A percentile compares a stretch with the other conserved stretches of the same genome.
Conservation (phyloP, 1,140 invertebrate species). For the Vanessa atalanta region DNA sequence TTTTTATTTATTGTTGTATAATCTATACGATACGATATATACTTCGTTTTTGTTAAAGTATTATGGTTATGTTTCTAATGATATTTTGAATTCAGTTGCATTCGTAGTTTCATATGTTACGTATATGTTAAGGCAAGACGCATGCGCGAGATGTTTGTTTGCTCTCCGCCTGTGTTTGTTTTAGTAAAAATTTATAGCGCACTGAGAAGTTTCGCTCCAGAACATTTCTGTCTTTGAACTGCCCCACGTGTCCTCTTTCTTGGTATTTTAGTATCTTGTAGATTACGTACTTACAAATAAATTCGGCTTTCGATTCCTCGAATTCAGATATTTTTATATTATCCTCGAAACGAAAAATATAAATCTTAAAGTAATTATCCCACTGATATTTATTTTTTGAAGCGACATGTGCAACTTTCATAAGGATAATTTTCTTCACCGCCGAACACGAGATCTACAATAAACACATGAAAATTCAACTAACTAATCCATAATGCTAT, state of each 20-base stretch:
- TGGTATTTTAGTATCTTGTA: slow-evolving; percentile 32
- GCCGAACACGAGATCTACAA: too few relatives aligned
- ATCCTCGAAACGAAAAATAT: background rate
- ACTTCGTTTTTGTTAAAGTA: too few relatives aligned
- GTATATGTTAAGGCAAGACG: slow-evolving; percentile 22
- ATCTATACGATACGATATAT: too few relatives aligned
- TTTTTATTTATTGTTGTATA: too few relatives aligned
- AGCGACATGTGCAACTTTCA: too few relatives aligned
- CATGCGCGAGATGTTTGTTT: slow-evolving; percentile 61
- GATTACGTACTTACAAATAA: slow-evolving; percentile 21
- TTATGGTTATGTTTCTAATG: too few relatives aligned
- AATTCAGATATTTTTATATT: slow-evolving; percentile 3
- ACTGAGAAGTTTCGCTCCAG: slow-evolving; percentile 49
- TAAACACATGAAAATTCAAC: background rate
- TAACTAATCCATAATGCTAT: too few relatives aligned
- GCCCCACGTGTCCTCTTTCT: slow-evolving; percentile 37
- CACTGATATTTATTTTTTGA: too few relatives aligned
- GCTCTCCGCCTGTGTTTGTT: slow-evolving; percentile 61
- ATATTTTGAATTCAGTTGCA: slow-evolving; percentile 15
- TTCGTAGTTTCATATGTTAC: slow-evolving; percentile 15
- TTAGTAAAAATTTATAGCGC: slow-evolving; percentile 70
- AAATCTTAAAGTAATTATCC: too few relatives aligned
- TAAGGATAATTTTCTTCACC: too few relatives aligned
- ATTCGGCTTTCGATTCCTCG: slow-evolving; percentile 11
- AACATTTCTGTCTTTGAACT: slow-evolving; percentile 49